phyloP scores from a whole-genome alignment of 2,113 vertebrate genomes.

The Notiomystis cincta region DNA sequence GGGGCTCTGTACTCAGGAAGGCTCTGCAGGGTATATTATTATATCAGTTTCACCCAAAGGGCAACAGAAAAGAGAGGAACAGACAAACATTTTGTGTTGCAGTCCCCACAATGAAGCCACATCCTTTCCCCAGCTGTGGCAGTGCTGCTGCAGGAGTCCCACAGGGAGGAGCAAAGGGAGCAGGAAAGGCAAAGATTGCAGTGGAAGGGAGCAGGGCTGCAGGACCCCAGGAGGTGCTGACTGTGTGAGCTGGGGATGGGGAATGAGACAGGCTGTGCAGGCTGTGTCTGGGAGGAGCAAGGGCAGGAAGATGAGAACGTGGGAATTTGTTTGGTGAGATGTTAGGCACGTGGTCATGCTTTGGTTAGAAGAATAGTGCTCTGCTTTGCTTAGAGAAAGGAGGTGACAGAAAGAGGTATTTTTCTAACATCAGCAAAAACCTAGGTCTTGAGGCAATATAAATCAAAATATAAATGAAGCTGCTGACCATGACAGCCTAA shows the following conservation, averaged over 20 bases:
- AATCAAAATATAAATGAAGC: neutral
- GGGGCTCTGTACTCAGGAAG: neutral
- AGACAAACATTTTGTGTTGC: neutral
- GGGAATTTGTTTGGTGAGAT: neutral
- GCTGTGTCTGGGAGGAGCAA: neutral
- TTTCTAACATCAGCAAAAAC: neutral
- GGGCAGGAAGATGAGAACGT: neutral
- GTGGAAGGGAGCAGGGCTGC: neutral
- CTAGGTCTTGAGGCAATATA: neutral
- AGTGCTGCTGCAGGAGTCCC: neutral
- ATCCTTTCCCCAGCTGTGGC: neutral
- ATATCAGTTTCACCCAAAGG: neutral
- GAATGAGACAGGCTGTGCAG: neutral
- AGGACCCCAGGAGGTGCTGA: neutral
- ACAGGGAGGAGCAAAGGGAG: accelerated
- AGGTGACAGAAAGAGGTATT: neutral
- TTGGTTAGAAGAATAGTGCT: neutral
- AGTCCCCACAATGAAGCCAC: neutral
- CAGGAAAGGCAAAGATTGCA: neutral
- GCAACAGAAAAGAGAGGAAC: neutral
- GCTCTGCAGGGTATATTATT: neutral
- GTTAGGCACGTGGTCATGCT: neutral
- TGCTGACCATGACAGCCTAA: neutral
- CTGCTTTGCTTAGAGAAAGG: neutral
- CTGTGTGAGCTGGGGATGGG: accelerated